Percentiles rank a stretch among this genome's conserved stretches.
Evolutionary conservation across 1,140 invertebrate species (phyloP).

Genomic region (Drosophila busckii): DNA sequence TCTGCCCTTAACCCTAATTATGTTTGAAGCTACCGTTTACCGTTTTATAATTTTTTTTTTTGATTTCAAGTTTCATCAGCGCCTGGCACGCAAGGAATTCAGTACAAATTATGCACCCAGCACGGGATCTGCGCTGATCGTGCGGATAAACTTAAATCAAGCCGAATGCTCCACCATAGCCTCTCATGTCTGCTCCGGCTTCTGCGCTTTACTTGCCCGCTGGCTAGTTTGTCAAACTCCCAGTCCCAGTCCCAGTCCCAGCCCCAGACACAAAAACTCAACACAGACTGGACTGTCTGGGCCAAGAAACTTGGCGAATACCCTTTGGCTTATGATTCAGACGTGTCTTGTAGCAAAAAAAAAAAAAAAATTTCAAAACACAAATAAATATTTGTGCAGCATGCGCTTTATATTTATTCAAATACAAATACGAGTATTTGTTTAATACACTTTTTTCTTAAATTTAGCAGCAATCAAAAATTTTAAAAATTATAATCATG

Average conservation of each 20-base stretch:
- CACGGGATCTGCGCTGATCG: constrained; percentile 53
- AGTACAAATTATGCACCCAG: constrained; percentile 6
- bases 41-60: constrained; percentile 7
- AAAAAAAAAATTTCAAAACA: too few relatives aligned
- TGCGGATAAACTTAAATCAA: constrained; percentile 74
- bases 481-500: too few relatives aligned
- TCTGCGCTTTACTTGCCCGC: constrained; percentile 38
- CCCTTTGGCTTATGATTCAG: too few relatives aligned
- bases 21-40: constrained; percentile 53
- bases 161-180: too few relatives aligned
- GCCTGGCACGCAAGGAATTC: constrained; percentile 61
- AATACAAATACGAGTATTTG: too few relatives aligned
- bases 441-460: too few relatives aligned
- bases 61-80: not conserved
- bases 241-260: too few relatives aligned
- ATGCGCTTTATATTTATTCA: too few relatives aligned
- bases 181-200: constrained; percentile 1
- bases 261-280: constrained; percentile 11
- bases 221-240: constrained; percentile 72
- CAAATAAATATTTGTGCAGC: too few relatives aligned
- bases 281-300: not conserved
- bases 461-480: too few relatives aligned
- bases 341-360: too few relatives aligned
- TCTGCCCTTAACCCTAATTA: constrained; percentile 18
- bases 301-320: not conserved